Base-by-base conservation (phyloP, 2,113 vertebrate species). In the Corythoichthys haematopterus region DNA sequence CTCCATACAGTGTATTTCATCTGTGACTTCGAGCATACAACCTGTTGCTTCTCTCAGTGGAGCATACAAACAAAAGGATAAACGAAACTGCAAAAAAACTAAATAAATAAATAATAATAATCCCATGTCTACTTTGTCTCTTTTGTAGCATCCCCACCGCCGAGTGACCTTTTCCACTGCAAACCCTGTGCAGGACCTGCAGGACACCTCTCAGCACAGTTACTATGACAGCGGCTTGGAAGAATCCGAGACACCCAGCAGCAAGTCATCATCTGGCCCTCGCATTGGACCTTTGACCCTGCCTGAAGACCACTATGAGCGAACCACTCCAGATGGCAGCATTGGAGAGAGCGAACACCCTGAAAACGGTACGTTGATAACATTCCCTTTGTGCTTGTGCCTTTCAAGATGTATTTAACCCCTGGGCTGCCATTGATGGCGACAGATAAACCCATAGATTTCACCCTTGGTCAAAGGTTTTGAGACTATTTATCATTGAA, bases 291-390 rank as follows among this genome's bases (percentile, higher is more conserved):
- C 96, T 1, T 87, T 98, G 75, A 96, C 95, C 78, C 93, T 98
- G 79, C 96, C 97, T 0, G 97, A 99, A 88, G 97, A 99, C 72
- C 96, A 98, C 90, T 98, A 98, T 0, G 97, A 99, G 74, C 93
- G 97, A 57, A 98, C 96, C 87, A 98, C 97, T 43, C 97, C 97
- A 0, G 97, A 99, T 14, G 97, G 97, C 89, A 99, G 97, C 92
- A 99, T 99, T 47, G 97, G 97, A 74, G 97, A 99, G 88, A 96
- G 95, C 89, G 97, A 98, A 88, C 97, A 98, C 90, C 97, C 96
- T 0, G 97, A 99, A 89, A 98, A 95, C 0, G 97, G 97, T 98
- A 94, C 52, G 85, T 6, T 77, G 62, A 70, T 72, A 68, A 66
- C 35, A 35, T 14, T 13, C 58, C 47, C 3, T 66, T 63, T 8